Evolutionary conservation across 2,888 invertebrate genomes (phyloP).

Genomic region (Thalpophila matura): DNA sequence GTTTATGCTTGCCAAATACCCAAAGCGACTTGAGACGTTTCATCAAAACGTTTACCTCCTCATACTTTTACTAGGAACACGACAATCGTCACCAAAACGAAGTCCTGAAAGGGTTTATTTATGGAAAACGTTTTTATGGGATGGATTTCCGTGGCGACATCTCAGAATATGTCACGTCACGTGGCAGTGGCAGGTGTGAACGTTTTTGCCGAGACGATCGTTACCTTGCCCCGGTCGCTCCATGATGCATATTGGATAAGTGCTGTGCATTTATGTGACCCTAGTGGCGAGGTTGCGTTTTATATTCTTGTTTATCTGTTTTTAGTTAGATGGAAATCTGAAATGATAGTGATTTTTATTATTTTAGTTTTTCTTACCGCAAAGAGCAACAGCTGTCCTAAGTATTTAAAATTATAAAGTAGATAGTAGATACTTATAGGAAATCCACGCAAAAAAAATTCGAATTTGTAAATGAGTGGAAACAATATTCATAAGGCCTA

Average conservation of each 20-base stretch:
- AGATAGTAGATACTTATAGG: no score
- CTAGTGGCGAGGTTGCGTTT: slow-evolving; percentile 31
- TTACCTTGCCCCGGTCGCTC: slow-evolving; percentile 32
- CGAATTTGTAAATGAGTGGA: no score
- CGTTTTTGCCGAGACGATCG: slow-evolving; percentile 46
- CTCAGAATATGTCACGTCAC: slow-evolving; percentile 44
- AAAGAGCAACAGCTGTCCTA: not conserved
- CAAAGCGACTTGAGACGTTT: not conserved
- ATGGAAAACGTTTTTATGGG: slow-evolving; percentile 50
- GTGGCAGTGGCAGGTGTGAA: slow-evolving; percentile 53
- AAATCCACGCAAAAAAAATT: no score
- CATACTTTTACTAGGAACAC: slow-evolving; percentile 25
- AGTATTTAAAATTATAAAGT: no score
- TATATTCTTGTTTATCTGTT: slow-evolving; percentile 44
- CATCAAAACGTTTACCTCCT: slow-evolving; percentile 4
- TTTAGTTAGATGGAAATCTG: slow-evolving; percentile 5
- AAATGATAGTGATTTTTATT: slow-evolving; percentile 17
- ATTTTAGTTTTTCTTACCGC: not conserved
- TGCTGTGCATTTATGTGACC: slow-evolving; percentile 48
- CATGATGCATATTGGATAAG: slow-evolving; percentile 57
- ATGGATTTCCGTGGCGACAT: slow-evolving; percentile 30
- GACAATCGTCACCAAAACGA: slow-evolving; percentile 30
- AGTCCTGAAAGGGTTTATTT: slow-evolving; percentile 37
- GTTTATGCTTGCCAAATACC: not conserved
- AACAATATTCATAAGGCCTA: no score